Percentiles rank a stretch among this genome's conserved stretches.
Evolutionary conservation across 2,797 vertebrate species (phyloP).

Genomic region (Melanotaenia trifasciata): DNA sequence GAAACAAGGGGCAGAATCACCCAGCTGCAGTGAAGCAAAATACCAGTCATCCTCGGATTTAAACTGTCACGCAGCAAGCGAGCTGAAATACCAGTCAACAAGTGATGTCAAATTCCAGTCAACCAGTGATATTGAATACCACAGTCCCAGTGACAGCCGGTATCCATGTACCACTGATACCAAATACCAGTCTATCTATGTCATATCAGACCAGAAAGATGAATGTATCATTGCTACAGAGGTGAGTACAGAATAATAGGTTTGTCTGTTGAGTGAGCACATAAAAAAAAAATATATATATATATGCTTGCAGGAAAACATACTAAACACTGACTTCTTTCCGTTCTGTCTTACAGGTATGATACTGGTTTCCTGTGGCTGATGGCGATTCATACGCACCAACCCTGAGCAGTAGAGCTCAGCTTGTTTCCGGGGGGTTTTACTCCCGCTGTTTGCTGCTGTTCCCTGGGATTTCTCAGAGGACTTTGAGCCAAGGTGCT

Average conservation of each 20-base stretch:
- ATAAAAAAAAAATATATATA: not conserved
- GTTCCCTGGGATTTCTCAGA: slow-evolving; percentile 84
- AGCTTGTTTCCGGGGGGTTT: slow-evolving; percentile 89
- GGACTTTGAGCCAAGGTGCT: slow-evolving; percentile 74
- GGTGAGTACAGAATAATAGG: slow-evolving; percentile 79
- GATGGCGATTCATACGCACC: slow-evolving; percentile 55
- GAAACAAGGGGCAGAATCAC: slow-evolving; percentile 85
- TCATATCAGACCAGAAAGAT: slow-evolving; percentile 97
- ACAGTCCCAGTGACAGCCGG: slow-evolving; percentile 78
- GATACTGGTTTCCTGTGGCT: slow-evolving; percentile 76
- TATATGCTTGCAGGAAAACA: not conserved
- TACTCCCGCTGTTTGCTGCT: slow-evolving; percentile 98
- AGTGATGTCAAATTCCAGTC: slow-evolving; percentile 66
- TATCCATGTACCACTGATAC: slow-evolving; percentile 80
- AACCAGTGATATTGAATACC: slow-evolving; percentile 68
- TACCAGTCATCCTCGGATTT: slow-evolving; percentile 92
- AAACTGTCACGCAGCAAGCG: slow-evolving; percentile 87
- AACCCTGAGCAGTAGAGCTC: slow-evolving; percentile 87
- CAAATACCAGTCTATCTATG: slow-evolving; percentile 98
- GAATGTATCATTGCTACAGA: slow-evolving; percentile 99
- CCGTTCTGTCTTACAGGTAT: slow-evolving; percentile 85
- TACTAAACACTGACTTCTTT: slow-evolving; percentile 24
- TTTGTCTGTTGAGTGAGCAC: not conserved
- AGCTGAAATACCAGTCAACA: slow-evolving; percentile 59
- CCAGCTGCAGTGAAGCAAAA: slow-evolving; percentile 88